phyloP scores from a whole-genome alignment of 1,140 invertebrate species.

The Anagrus nilaparvatae region DNA sequence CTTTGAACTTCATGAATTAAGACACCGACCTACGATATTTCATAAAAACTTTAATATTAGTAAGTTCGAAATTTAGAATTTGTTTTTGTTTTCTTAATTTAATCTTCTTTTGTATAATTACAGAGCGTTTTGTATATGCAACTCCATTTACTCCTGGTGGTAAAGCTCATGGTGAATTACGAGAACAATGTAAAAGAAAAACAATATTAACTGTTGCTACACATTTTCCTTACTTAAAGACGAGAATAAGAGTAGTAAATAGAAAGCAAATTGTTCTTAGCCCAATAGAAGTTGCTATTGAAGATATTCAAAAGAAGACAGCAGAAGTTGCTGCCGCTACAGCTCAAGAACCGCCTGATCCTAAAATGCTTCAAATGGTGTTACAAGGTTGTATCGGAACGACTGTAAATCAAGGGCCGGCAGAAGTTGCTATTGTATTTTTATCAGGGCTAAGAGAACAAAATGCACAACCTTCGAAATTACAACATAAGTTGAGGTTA shows the following conservation, averaged over 20 bases:
- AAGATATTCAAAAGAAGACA: conserved; percentile 95
- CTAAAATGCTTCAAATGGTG: conserved; percentile 98
- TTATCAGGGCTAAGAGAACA: conserved; percentile 70
- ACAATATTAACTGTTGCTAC: conserved; percentile 89
- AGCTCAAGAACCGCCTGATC: conserved; percentile 80
- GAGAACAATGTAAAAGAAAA: conserved; percentile 94
- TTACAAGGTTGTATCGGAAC: conserved; percentile 90
- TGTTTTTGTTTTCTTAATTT: conserved; percentile 2
- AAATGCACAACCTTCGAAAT: conserved; percentile 60
- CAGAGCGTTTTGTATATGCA: conserved; percentile 91
- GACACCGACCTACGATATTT: conserved; percentile 81
- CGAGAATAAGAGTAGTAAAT: conserved; percentile 79
- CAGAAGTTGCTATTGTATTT: conserved; percentile 90
- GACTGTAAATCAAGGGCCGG: conserved; percentile 97
- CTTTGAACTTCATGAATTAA: conserved; percentile 86
- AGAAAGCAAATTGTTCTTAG: conserved; percentile 74
- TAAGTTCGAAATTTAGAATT: conserved; percentile 51
- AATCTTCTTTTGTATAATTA: conserved; percentile 15
- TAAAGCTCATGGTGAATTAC: conserved; percentile 86
- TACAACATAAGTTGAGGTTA: conserved; percentile 86
- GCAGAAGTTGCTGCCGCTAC: conserved; percentile 66
- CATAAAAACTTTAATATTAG: conserved; percentile 93
- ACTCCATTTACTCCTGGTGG: conserved; percentile 94
- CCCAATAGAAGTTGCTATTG: conserved; percentile 94
- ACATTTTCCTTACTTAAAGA: conserved; percentile 96